phyloP scores from a whole-genome alignment of 2,888 invertebrate genomes.

The Aquatica leii region DNA sequence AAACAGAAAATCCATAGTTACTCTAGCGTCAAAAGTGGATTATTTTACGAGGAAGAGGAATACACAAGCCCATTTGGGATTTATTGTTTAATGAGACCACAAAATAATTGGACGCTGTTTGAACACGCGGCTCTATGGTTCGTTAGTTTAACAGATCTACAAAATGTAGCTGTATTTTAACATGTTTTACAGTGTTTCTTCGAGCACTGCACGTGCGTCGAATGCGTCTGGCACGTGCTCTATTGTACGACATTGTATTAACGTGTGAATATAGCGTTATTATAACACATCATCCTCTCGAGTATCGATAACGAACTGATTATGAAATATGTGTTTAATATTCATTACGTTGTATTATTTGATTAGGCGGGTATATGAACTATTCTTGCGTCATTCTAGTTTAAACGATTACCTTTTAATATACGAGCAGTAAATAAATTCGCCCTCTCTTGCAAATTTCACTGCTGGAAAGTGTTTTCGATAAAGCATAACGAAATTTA shows the following conservation, averaged over 20 bases:
- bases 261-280: constrained; percentile 49
- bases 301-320: constrained; percentile 42
- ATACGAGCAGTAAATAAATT: too few species aligned
- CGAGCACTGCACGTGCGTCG: constrained; percentile 47
- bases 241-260: constrained; percentile 44
- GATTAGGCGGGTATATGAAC: constrained; percentile 18
- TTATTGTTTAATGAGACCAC: constrained; percentile 59
- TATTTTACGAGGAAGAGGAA: constrained; percentile 28
- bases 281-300: constrained; percentile 48
- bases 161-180: constrained; percentile 49
- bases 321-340: constrained; percentile 52
- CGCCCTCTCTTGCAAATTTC: too few species aligned
- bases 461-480: too few species aligned
- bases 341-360: constrained; percentile 43
- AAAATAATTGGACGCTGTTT: constrained; percentile 60
- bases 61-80: constrained; percentile 31
- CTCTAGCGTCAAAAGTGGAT: constrained; percentile 35
- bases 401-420: not conserved
- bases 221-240: constrained; percentile 44
- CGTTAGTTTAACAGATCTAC: constrained; percentile 55
- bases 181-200: constrained; percentile 47
- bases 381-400: not conserved
- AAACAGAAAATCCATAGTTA: constrained; percentile 27
- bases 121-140: constrained; percentile 56
- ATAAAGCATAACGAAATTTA: too few species aligned